Evolutionary conservation across 2,888 invertebrate species (phyloP).

Genomic region (Zaprionus obscuricornis): DNA sequence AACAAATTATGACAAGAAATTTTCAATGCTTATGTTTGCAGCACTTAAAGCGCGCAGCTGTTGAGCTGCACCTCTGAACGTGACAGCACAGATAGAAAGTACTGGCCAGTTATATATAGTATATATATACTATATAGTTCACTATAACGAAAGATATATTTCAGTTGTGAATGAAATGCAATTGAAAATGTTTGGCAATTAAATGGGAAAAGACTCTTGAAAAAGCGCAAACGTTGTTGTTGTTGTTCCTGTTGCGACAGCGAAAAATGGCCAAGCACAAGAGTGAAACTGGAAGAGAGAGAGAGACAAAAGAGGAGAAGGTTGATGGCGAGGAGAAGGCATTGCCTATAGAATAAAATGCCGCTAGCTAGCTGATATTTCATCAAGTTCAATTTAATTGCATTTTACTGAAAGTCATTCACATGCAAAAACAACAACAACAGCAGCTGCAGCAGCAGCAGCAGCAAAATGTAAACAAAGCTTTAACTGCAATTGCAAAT

Average conservation of each 20-base stretch:
- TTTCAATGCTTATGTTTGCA: too few relatives aligned
- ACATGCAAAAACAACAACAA: constrained; percentile 8
- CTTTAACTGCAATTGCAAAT: too few relatives aligned
- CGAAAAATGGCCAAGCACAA: background rate
- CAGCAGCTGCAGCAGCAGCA: too few relatives aligned
- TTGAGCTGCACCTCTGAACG: too few relatives aligned
- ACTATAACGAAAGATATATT: background rate
- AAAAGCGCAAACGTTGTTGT: constrained; percentile 22
- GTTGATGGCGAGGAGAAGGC: background rate
- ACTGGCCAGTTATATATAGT: too few relatives aligned
- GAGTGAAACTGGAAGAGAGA: background rate
- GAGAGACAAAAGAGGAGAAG: background rate
- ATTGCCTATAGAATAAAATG: background rate
- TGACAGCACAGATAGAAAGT: too few relatives aligned
- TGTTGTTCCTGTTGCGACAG: background rate
- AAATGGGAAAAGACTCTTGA: constrained; percentile 50
- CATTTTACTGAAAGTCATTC: constrained; percentile 32
- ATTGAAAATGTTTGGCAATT: constrained; percentile 55
- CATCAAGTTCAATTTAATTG: constrained; percentile 47
- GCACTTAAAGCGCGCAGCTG: too few relatives aligned
- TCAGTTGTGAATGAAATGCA: constrained; percentile 41
- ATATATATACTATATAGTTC: too few relatives aligned
- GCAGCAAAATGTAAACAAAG: constrained; percentile 37
- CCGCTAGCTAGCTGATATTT: background rate
- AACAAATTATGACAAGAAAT: too few relatives aligned